Evolutionary conservation across 2,797 vertebrate species (phyloP).

Genomic region (Garrulus glandarius): DNA sequence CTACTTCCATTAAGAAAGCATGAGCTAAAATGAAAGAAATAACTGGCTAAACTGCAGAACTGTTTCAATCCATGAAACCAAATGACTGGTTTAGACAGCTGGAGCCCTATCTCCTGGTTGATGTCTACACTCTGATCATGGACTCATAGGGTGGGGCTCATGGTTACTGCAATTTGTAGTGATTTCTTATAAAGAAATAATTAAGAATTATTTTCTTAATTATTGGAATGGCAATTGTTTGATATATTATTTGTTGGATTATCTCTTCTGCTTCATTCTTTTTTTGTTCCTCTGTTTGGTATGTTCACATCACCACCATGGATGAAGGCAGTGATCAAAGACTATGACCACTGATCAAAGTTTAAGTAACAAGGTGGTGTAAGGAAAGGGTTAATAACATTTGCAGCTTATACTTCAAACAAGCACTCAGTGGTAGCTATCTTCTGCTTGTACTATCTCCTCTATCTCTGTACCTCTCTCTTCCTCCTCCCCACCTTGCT

Average conservation of each 20-base stretch:
- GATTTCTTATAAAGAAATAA: too few relatives aligned
- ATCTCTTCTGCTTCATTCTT: neutral
- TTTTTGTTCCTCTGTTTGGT: neutral
- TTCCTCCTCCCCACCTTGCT: neutral
- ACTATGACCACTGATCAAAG: neutral
- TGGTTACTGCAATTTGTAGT: neutral
- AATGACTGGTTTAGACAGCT: neutral
- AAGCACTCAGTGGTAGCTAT: neutral
- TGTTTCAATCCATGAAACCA: neutral
- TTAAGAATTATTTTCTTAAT: neutral
- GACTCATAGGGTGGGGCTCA: neutral
- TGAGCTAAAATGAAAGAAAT: neutral
- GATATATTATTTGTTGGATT: neutral
- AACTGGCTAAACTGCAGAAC: neutral
- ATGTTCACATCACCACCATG: too few relatives aligned
- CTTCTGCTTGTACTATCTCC: neutral
- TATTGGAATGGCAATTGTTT: neutral
- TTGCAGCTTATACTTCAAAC: neutral
- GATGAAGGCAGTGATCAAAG: neutral
- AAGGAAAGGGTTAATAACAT: neutral
- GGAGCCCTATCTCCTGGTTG: neutral
- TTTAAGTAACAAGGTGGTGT: neutral
- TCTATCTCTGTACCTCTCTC: neutral
- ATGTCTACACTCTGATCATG: too few relatives aligned
- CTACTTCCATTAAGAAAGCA: accelerated